Evolutionary conservation across 2,113 vertebrate species (phyloP).

Genomic region (Lathamus discolor): DNA sequence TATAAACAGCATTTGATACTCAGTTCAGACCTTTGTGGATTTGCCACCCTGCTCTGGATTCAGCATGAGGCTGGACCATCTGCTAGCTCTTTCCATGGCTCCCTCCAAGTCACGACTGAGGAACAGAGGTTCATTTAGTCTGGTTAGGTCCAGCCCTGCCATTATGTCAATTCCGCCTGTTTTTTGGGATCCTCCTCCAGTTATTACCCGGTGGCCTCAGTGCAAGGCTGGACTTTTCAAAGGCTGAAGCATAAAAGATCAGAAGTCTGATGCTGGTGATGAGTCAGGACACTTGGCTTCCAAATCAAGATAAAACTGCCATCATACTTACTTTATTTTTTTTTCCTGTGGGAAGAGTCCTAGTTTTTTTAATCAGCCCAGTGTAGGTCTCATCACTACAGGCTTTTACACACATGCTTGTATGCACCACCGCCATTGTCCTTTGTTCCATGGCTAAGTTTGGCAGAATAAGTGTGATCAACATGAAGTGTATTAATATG

Average conservation of each 20-base stretch:
- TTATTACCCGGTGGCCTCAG: neutral
- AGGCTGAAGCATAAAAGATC: neutral
- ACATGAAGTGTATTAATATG: neutral
- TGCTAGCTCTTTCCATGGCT: neutral
- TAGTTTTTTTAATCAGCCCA: neutral
- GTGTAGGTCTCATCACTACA: neutral
- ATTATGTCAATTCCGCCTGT: slow-evolving; percentile 11
- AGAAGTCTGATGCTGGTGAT: neutral
- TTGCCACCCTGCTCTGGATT: neutral
- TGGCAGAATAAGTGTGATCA: neutral
- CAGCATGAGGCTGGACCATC: neutral
- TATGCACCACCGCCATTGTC: neutral
- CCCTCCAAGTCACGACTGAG: neutral
- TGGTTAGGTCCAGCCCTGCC: neutral
- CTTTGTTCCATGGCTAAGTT: slow-evolving; percentile 22
- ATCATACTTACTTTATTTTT: neutral
- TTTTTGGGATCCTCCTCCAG: slow-evolving; percentile 9
- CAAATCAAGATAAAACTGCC: slow-evolving; percentile 21
- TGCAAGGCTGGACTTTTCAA: slow-evolving; percentile 47
- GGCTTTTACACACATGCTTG: neutral
- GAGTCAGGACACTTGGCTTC: slow-evolving; percentile 3
- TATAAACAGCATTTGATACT: neutral
- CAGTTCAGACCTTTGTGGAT: neutral
- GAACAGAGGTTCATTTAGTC: neutral
- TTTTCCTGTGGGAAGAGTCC: neutral